These are phyloP conservation scores for Montipora capitata DNA, from an alignment of 92 coral and sea anemone species.

Conservation along the genomic window DNA sequence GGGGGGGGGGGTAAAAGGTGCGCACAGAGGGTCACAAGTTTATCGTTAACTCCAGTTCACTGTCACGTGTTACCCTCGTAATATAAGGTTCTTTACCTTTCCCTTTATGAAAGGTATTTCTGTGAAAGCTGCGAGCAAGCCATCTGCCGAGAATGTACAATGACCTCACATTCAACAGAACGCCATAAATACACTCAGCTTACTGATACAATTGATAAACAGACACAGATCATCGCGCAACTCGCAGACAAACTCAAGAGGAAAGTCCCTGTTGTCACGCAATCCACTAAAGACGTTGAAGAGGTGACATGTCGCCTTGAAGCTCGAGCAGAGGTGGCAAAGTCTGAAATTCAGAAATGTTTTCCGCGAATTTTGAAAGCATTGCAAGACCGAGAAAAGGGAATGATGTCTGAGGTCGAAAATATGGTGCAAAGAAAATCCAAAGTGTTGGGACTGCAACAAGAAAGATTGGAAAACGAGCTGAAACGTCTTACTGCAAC, in stretches of 20 bases:
- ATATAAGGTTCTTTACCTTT: too few species aligned
- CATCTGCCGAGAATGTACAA: slow-evolving; percentile 98
- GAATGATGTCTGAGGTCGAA: slow-evolving; percentile 96
- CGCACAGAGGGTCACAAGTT: too few species aligned
- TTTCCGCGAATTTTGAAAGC: slow-evolving; percentile 94
- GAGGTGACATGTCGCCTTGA: slow-evolving; percentile 95
- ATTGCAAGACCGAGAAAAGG: slow-evolving; percentile 93
- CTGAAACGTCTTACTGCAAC: slow-evolving; percentile 87
- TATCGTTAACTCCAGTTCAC: too few species aligned
- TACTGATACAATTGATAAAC: slow-evolving; percentile 96
- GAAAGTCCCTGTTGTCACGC: slow-evolving; percentile 94
- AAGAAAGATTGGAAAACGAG: slow-evolving; percentile 94
- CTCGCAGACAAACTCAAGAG: slow-evolving; percentile 93
- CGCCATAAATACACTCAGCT: slow-evolving; percentile 96
- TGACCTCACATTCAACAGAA: slow-evolving; percentile 96
- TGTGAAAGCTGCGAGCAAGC: slow-evolving; percentile 99
- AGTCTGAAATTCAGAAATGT: slow-evolving; percentile 97
- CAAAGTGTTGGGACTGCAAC: slow-evolving; percentile 92
- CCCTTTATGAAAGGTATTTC: slow-evolving; percentile 73
- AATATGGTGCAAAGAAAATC: slow-evolving; percentile 88
- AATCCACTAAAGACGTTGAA: slow-evolving; percentile 94
- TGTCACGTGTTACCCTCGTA: too few species aligned
- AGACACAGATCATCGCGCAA: slow-evolving; percentile 84
- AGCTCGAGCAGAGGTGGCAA: slow-evolving; percentile 97
- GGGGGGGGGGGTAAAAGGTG: too few species aligned